Evolutionary conservation across 1,140 invertebrate species (phyloP).

Genomic region (Ceratitis capitata): DNA sequence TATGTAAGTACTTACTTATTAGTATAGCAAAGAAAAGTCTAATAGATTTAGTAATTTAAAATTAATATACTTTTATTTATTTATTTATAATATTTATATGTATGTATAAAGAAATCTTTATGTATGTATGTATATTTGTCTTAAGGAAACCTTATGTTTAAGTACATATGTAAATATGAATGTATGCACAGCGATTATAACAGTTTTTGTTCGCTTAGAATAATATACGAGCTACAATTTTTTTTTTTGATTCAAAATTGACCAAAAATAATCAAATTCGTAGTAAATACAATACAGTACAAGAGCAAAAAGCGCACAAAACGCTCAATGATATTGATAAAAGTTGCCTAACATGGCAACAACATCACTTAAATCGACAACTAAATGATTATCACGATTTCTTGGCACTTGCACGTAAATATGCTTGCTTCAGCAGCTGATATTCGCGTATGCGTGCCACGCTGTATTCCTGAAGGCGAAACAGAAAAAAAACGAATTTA

Average conservation of each 20-base stretch:
- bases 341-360: too few relatives aligned
- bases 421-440: not conserved
- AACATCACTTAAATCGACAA: too few relatives aligned
- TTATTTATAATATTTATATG: not conserved
- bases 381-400: not conserved
- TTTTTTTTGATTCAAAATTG: not conserved
- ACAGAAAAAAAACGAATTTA: not conserved
- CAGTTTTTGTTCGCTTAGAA: not conserved
- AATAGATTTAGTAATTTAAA: too few relatives aligned
- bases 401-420: not conserved
- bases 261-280: not conserved
- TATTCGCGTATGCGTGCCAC: constrained; percentile 29
- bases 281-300: constrained; percentile 14
- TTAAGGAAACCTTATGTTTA: too few relatives aligned
- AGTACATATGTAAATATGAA: too few relatives aligned
- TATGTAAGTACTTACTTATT: too few relatives aligned
- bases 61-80: too few relatives aligned
- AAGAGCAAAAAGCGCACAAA: not conserved
- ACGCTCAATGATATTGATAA: not conserved
- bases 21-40: too few relatives aligned
- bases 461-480: not conserved
- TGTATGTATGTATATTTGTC: not conserved
- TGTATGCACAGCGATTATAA: not conserved
- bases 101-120: constrained; percentile 7
- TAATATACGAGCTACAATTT: not conserved